These are phyloP conservation scores for Agrotis exclamationis DNA, from an alignment of 2,888 invertebrate genomes.

Conservation along the genomic window DNA sequence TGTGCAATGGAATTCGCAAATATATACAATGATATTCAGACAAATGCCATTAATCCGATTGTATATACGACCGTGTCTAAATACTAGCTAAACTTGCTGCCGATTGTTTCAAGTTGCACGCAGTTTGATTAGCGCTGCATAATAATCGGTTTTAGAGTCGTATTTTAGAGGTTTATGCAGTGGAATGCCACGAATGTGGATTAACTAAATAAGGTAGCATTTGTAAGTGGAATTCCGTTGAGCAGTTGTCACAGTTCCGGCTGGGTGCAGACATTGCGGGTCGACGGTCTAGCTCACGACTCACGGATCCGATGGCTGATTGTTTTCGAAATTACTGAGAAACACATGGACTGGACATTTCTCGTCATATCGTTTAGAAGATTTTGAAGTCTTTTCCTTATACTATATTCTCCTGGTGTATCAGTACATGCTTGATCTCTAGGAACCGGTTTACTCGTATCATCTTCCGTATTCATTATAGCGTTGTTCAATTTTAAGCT, in stretches of 20 bases:
- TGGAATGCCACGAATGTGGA: constrained; percentile 67
- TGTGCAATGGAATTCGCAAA: constrained; percentile 29
- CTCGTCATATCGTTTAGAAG: neutral
- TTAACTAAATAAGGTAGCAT: constrained; percentile 64
- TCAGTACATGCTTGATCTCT: constrained; percentile 15
- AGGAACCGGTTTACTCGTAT: constrained; percentile 21
- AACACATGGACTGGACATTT: neutral
- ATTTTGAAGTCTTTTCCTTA: constrained; percentile 3
- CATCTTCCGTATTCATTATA: constrained; percentile 45
- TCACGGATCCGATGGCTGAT: constrained; percentile 1
- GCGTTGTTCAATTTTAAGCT: constrained; percentile 27
- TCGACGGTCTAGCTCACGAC: constrained; percentile 33
- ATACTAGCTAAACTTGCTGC: constrained; percentile 32
- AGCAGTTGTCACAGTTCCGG: constrained; percentile 70
- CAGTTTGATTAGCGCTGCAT: constrained; percentile 35
- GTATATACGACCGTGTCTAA: constrained; percentile 50
- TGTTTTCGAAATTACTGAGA: constrained; percentile 8
- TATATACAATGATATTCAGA: constrained; percentile 38
- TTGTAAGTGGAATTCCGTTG: constrained; percentile 67
- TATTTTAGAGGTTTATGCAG: constrained; percentile 38
- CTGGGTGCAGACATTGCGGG: constrained; percentile 57
- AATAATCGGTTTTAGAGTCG: constrained; percentile 37
- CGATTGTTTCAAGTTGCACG: constrained; percentile 47
- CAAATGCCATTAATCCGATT: constrained; percentile 43
- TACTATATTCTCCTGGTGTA: constrained; percentile 4